phyloP scores from a whole-genome alignment of 2,113 vertebrate genomes.

The Benitochromis conjunctus region DNA sequence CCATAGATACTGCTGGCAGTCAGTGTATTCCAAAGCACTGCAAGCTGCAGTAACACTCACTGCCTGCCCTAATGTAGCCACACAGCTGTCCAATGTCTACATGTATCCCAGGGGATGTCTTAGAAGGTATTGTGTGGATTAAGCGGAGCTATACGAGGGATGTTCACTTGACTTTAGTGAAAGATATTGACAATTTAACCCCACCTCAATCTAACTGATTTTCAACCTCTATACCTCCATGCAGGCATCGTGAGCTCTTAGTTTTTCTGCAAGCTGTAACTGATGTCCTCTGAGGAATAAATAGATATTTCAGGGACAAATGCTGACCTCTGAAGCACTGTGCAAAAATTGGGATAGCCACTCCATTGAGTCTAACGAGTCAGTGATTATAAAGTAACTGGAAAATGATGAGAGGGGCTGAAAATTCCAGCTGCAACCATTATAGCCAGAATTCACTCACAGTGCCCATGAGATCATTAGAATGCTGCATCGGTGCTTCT shows the following conservation, averaged over 20 bases:
- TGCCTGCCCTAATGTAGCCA: constrained; percentile 33
- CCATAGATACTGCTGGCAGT: constrained; percentile 28
- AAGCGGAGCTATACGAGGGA: constrained; percentile 24
- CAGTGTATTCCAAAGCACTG: constrained; percentile 24
- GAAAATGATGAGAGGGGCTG: constrained; percentile 21
- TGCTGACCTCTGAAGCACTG: constrained; percentile 21
- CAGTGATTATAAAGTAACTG: constrained; percentile 6
- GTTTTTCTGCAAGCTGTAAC: constrained; percentile 7
- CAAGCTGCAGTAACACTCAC: constrained; percentile 41
- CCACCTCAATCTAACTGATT: constrained; percentile 39
- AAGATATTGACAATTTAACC: constrained; percentile 48
- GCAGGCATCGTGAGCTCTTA: neutral
- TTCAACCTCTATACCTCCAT: constrained; percentile 10
- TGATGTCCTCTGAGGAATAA: constrained; percentile 5
- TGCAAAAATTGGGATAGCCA: neutral
- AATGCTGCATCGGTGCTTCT: constrained; percentile 42
- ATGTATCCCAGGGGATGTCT: constrained; percentile 20
- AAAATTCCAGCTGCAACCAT: constrained; percentile 24
- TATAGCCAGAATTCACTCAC: constrained; percentile 37
- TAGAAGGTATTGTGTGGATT: constrained; percentile 40
- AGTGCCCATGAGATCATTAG: constrained; percentile 32
- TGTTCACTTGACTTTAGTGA: constrained; percentile 36
- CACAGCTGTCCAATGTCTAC: constrained; percentile 25
- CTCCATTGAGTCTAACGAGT: constrained; percentile 8
- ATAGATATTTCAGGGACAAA: constrained; percentile 10